Percentiles rank a stretch among this genome's conserved stretches.
Evolutionary conservation across 2,888 invertebrate species (phyloP).

Genomic region (Hemistola chrysoprasaria): DNA sequence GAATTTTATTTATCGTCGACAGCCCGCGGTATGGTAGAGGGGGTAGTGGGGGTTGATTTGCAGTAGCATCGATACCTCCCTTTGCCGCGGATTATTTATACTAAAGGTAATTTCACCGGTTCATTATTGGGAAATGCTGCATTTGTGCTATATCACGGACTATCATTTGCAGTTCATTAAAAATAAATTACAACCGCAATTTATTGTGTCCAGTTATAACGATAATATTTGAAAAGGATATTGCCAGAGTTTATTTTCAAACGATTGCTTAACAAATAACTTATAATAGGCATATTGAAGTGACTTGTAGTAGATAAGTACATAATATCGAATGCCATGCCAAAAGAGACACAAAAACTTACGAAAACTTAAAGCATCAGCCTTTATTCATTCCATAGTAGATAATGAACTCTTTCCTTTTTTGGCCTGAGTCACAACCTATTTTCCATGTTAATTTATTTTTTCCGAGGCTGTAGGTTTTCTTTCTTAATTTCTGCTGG

Average conservation of each 20-base stretch:
- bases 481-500: no score
- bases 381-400: no score
- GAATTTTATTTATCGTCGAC: slow-evolving; percentile 82
- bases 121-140: slow-evolving; percentile 80
- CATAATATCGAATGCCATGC: no score
- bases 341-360: no score
- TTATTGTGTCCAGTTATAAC: slow-evolving; percentile 18
- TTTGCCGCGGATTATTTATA: slow-evolving; percentile 80
- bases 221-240: slow-evolving; percentile 23
- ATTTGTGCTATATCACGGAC: slow-evolving; percentile 72
- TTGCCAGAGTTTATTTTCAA: neutral
- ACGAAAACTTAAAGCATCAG: no score
- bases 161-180: slow-evolving; percentile 78
- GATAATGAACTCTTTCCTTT: no score
- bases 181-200: slow-evolving; percentile 47
- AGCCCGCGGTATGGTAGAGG: slow-evolving; percentile 53
- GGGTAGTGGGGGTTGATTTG: slow-evolving; percentile 68
- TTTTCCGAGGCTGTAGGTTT: no score
- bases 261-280: neutral
- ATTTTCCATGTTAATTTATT: no score
- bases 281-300: no score
- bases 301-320: no score
- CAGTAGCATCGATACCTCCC: slow-evolving; percentile 78
- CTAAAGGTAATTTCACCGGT: slow-evolving; percentile 78
- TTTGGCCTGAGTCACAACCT: no score